A percentile compares a stretch with the other conserved stretches of the same genome.
These are phyloP conservation scores for Steatocranus sp. DNA, from an alignment of 2,797 vertebrate genomes.

Conservation along the genomic window DNA sequence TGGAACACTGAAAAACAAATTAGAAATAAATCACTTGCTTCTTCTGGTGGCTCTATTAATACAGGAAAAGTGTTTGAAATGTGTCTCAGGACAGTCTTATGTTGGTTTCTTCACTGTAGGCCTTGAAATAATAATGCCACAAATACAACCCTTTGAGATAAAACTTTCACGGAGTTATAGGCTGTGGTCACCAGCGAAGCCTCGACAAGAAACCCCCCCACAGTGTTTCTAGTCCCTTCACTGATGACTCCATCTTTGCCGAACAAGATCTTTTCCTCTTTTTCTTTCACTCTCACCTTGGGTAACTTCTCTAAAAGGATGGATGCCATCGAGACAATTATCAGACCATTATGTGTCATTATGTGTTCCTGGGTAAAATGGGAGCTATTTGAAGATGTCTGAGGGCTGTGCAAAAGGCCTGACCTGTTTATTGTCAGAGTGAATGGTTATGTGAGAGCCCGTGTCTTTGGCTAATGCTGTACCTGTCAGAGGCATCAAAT, in stretches of 20 bases:
- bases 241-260: neutral
- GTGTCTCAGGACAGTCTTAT: neutral
- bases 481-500: neutral
- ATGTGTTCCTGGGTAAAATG: constrained; percentile 12
- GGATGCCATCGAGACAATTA: neutral
- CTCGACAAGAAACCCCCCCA: rapidly evolving
- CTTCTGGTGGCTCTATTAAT: neutral
- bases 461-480: neutral
- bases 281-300: neutral
- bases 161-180: neutral
- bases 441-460: neutral
- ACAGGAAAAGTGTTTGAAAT: neutral
- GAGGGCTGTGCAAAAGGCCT: neutral
- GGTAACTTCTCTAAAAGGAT: neutral
- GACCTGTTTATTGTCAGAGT: neutral
- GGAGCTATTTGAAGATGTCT: neutral
- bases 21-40: neutral
- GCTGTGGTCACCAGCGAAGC: neutral
- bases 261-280: neutral
- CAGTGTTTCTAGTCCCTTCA: neutral
- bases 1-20: neutral
- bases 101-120: neutral
- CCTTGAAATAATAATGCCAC: neutral
- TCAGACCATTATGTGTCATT: constrained; percentile 16
- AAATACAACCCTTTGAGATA: neutral